Evolutionary conservation across 2,797 vertebrate species (phyloP).

Genomic region (Argentina silus): DNA sequence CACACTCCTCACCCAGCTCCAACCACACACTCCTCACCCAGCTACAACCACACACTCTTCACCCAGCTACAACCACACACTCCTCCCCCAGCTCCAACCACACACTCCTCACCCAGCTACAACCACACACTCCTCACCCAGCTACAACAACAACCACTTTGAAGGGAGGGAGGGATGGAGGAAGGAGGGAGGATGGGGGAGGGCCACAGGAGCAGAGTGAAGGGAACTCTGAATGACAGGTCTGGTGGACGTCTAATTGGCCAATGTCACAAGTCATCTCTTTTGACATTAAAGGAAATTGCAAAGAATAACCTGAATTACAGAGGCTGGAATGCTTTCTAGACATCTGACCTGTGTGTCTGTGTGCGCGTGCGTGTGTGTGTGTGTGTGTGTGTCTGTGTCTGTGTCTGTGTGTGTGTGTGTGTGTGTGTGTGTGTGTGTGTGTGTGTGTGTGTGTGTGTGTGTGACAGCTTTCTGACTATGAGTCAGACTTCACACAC

Average conservation of each 20-base stretch:
- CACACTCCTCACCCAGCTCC: too few species aligned
- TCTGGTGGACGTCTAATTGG: slow-evolving; percentile 28
- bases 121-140: too few species aligned
- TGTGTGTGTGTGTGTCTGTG: slow-evolving; percentile 4
- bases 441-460: not conserved
- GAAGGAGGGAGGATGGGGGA: too few species aligned
- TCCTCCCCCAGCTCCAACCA: slow-evolving; percentile 29
- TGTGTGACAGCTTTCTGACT: slow-evolving; percentile 14
- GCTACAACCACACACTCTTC: not conserved
- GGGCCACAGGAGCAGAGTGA: slow-evolving; percentile 12
- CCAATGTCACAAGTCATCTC: slow-evolving; percentile 23
- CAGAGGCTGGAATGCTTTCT: not conserved
- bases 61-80: slow-evolving; percentile 17
- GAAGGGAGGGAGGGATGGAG: too few species aligned
- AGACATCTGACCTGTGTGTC: not conserved
- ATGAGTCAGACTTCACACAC: slow-evolving; percentile 42
- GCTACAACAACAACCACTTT: too few species aligned
- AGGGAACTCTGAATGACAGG: slow-evolving; percentile 34
- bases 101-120: too few species aligned
- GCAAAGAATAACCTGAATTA: slow-evolving; percentile 14
- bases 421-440: not conserved
- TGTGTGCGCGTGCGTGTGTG: slow-evolving; percentile 14
- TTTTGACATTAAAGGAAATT: slow-evolving; percentile 35
- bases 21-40: too few species aligned
- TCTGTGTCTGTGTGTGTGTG: slow-evolving; percentile 10